Base-by-base conservation (phyloP, 2,797 vertebrate genomes). In the Pangasius krempfi region DNA sequence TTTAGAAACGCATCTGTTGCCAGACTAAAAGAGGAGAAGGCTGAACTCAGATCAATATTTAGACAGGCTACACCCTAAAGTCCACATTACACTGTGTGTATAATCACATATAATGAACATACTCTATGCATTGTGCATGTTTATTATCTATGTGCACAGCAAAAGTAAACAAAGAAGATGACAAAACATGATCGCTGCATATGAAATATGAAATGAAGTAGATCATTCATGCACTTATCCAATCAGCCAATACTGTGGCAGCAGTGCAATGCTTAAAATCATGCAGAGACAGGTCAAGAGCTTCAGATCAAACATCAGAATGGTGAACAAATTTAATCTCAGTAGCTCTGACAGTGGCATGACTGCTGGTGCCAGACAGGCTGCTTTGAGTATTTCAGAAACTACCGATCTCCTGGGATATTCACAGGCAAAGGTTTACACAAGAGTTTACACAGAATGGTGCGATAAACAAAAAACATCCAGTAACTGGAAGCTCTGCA, bases 1-100 rank as follows among this genome's bases (percentile, higher is more conserved):
- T 89, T 87, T 68, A 88, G 50, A 88, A 86, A 87, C 87, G 88
- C 89, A 90, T 90, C 85, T 88, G 87, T 79, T 80, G 83, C 82
- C 27, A 68, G 86, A 82, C 22, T 72, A 22, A 14, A 52, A 89
- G 68, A 86, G n/a, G 60, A 80, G 76, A 78, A 80, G 70, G 84
- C 86, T 66, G 62, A 87, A 82, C 37, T 13, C 86, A 80, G 72
- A 90, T 90, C 91, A 25, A 92, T 91, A 90, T 80, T 91, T 87
- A 68, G 50, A 88, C 81, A 80, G 16, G 58, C 80, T 54, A 54
- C 76, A 72, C 89, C 88, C 78, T 88, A 85, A 66, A 68, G 25
- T 27, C 82, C 22, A 68, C 60, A 3, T n/a, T 70, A 66, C 16
- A 8, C 56, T 76, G 3, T 62, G 56, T 62, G 22, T 40, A 81